Conservation (phyloP, 2,113 vertebrate genomes). For the Bungarus multicinctus region DNA sequence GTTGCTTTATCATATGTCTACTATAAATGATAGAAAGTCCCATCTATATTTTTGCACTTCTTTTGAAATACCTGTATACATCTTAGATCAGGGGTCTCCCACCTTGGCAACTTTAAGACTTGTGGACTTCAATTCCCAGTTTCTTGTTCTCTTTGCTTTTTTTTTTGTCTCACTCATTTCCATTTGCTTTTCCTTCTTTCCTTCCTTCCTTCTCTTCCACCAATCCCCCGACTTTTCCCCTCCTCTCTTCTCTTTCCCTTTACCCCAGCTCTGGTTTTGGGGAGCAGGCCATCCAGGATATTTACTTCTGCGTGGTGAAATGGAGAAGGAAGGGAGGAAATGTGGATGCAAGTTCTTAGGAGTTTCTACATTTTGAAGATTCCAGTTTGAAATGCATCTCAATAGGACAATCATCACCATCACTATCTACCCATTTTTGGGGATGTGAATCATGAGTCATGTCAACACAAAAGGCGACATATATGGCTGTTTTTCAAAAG, state of each 20-base stretch:
- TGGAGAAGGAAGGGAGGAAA: background rate
- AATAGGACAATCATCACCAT: background rate
- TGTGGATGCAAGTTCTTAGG: too few species aligned
- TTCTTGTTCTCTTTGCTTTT: conserved; percentile 77
- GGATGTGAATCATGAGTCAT: background rate
- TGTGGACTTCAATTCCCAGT: conserved; percentile 17
- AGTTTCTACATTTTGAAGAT: background rate
- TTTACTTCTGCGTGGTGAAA: background rate
- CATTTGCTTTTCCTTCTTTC: conserved; percentile 70
- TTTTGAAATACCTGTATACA: too few species aligned
- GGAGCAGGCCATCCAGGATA: background rate
- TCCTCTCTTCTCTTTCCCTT: conserved; percentile 53
- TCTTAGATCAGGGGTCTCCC: too few species aligned
- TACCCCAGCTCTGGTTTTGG: conserved; percentile 42
- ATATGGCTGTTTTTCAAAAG: background rate
- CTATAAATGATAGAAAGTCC: too few species aligned
- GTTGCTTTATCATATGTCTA: too few species aligned
- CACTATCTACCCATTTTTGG: background rate
- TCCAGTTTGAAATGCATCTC: background rate
- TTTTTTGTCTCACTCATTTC: conserved; percentile 84
- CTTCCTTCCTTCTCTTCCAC: conserved; percentile 40
- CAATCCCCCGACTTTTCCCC: conserved; percentile 63
- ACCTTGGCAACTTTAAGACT: too few species aligned
- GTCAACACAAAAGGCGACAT: background rate
- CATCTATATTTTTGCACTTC: too few species aligned